Conservation (phyloP, 2,797 vertebrate species). For the Poecilia wingei region DNA sequence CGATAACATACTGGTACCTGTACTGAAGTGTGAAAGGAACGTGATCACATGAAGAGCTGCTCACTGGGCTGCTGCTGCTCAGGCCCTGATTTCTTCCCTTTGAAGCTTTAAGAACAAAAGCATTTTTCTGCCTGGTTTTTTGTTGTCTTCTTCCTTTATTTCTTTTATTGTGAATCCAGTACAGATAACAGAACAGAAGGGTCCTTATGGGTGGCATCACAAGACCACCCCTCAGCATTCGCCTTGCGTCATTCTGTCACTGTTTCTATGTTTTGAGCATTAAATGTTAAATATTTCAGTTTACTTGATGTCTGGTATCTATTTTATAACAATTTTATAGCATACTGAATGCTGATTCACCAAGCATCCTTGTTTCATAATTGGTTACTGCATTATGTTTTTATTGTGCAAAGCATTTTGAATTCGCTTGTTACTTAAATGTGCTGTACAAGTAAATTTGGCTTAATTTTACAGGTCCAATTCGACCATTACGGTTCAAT, state of each 20-base stretch:
- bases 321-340: neutral
- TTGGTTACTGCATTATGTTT: too few relatives aligned
- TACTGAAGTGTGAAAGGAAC: slow-evolving; percentile 61
- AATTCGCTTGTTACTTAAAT: too few relatives aligned
- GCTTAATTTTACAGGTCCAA: neutral
- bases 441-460: too few relatives aligned
- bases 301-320: neutral
- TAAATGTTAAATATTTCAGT: neutral
- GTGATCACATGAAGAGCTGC: slow-evolving; percentile 45
- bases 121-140: slow-evolving; percentile 24
- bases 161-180: slow-evolving; percentile 22
- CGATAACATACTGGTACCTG: slow-evolving; percentile 64
- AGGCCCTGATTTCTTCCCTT: slow-evolving; percentile 31
- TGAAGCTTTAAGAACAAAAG: slow-evolving; percentile 42
- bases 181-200: slow-evolving; percentile 16
- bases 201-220: neutral
- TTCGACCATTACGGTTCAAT: neutral
- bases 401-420: too few relatives aligned
- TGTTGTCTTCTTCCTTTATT: slow-evolving; percentile 21
- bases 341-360: too few relatives aligned
- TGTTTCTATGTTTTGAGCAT: neutral
- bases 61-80: slow-evolving; percentile 30
- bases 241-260: neutral
- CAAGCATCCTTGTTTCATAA: too few relatives aligned
- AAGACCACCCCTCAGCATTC: neutral